These are phyloP conservation scores for Limnephilus lunatus DNA, from an alignment of 2,888 invertebrate species.

Conservation along the genomic window DNA sequence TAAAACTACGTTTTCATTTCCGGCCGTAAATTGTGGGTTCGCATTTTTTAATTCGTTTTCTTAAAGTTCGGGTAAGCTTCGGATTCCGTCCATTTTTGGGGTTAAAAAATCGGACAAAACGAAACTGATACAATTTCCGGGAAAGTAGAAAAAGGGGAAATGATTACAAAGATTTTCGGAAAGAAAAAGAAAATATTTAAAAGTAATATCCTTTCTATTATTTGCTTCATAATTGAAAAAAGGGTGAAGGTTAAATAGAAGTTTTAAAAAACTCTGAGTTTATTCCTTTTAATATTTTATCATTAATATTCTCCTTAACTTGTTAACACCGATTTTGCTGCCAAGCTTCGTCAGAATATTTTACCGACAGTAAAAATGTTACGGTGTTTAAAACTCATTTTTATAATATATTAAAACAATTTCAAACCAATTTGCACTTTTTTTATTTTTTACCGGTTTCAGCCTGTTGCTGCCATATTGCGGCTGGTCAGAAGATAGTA, in stretches of 20 bases:
- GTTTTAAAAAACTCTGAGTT: background rate
- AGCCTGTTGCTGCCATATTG: too few relatives aligned
- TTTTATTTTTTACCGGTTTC: too few relatives aligned
- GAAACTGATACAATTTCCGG: background rate
- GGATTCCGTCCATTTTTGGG: background rate
- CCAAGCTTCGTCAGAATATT: background rate
- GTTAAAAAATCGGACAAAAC: background rate
- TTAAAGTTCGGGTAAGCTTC: background rate
- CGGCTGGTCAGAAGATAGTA: too few relatives aligned
- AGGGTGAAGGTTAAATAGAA: background rate
- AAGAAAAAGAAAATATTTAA: background rate
- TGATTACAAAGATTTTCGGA: background rate
- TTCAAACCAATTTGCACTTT: too few relatives aligned
- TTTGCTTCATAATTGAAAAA: conserved; percentile 7
- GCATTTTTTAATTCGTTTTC: background rate
- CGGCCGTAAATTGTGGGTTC: background rate
- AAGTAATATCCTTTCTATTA: conserved; percentile 4
- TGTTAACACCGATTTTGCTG: too few relatives aligned
- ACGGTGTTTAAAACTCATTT: too few relatives aligned
- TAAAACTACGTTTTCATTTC: background rate
- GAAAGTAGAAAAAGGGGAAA: background rate
- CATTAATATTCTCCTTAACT: background rate
- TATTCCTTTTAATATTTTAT: background rate
- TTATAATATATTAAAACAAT: too few relatives aligned
- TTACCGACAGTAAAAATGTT: too few relatives aligned